A percentile compares a stretch with the other conserved stretches of the same genome.
phyloP scores from a whole-genome alignment of 92 coral and sea anemone genomes.

The Palythoa heliodiscus region DNA sequence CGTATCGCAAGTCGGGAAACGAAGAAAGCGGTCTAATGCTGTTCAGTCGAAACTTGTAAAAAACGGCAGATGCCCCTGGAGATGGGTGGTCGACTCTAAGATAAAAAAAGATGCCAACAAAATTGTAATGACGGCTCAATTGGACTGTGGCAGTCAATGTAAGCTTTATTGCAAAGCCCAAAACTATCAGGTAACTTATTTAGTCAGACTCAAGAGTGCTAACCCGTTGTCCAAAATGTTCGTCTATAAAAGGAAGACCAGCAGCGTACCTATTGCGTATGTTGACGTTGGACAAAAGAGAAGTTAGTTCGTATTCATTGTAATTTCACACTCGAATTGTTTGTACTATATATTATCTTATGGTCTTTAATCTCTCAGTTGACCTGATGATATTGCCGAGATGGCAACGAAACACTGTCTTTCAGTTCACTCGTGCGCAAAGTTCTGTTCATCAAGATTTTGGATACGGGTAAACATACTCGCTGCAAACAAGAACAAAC shows the following conservation, averaged over 20 bases:
- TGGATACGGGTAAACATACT: too few relatives aligned
- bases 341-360: too few relatives aligned
- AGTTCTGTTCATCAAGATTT: too few relatives aligned
- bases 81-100: not conserved
- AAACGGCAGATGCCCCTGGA: conserved; percentile 4
- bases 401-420: too few relatives aligned
- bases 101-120: not conserved
- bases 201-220: not conserved
- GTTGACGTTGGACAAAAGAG: not conserved
- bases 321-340: too few relatives aligned
- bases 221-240: not conserved
- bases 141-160: not conserved
- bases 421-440: too few relatives aligned
- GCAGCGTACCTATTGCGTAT: not conserved
- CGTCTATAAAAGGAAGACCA: not conserved
- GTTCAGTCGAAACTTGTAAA: not conserved
- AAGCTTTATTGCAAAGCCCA: not conserved
- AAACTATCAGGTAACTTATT: not conserved
- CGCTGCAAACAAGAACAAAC: too few relatives aligned
- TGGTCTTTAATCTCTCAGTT: too few relatives aligned
- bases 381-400: too few relatives aligned
- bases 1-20: not conserved
- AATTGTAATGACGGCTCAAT: not conserved
- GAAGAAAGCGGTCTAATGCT: not conserved
- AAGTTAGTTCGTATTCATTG: not conserved